These are phyloP conservation scores for Indri indri DNA, from an alignment of 2,113 vertebrate species.

Conservation along the genomic window DNA sequence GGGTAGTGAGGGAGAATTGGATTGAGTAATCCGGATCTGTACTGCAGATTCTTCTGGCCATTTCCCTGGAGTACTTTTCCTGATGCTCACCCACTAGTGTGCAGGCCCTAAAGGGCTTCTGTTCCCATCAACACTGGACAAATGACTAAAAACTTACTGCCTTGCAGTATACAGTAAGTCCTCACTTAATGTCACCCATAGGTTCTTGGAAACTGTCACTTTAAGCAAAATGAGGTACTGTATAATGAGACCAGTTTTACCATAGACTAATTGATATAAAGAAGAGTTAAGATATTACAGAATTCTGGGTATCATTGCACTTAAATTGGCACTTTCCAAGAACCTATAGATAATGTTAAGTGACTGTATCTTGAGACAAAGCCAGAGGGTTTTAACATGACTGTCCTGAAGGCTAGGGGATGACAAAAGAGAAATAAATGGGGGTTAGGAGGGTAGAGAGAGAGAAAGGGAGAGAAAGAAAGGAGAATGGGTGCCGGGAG, in stretches of 20 bases:
- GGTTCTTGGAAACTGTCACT: background rate
- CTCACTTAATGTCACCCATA: background rate
- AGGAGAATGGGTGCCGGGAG: background rate
- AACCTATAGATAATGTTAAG: background rate
- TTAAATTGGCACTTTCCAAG: no score
- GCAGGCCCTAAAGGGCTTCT: background rate
- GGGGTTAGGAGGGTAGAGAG: background rate
- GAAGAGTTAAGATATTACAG: background rate
- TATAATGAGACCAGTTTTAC: background rate
- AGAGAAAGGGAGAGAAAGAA: no score
- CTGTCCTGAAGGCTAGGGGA: background rate
- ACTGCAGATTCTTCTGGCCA: background rate
- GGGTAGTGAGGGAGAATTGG: background rate
- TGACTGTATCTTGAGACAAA: background rate
- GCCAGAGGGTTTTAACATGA: background rate
- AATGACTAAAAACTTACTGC: background rate
- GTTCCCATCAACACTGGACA: background rate
- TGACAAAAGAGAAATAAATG: background rate
- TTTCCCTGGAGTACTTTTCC: background rate
- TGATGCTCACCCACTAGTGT: background rate
- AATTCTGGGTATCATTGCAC: background rate
- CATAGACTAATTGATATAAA: background rate
- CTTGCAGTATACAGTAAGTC: background rate
- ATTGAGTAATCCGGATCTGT: background rate
- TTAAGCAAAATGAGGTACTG: background rate